These are phyloP conservation scores for Crocidura indochinensis DNA, from an alignment of 2,797 vertebrate species.

Conservation along the genomic window DNA sequence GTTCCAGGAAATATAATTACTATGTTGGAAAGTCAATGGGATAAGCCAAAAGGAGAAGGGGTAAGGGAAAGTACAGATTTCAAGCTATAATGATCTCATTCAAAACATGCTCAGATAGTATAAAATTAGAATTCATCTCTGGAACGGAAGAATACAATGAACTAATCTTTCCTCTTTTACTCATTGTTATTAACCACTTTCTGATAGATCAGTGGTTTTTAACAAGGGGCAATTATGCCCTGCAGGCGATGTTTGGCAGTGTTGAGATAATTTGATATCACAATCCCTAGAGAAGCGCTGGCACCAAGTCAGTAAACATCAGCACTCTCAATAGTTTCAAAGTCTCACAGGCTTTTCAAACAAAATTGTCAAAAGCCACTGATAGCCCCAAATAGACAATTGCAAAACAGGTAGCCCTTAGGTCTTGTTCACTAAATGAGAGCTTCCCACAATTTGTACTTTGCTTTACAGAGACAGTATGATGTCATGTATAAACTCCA, in stretches of 20 bases:
- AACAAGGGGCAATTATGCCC: neutral
- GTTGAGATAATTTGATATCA: neutral
- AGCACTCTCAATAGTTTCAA: neutral
- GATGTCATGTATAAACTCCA: neutral
- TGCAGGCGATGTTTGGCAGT: neutral
- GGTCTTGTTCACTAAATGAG: neutral
- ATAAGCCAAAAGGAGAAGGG: too few species aligned
- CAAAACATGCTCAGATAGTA: constrained; percentile 16
- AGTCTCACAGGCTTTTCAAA: neutral
- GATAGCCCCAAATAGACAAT: neutral
- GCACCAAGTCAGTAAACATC: neutral
- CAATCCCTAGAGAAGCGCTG: too few species aligned
- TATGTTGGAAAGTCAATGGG: neutral
- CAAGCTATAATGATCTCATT: neutral
- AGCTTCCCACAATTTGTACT: neutral
- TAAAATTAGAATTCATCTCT: constrained; percentile 57
- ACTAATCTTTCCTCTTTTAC: neutral
- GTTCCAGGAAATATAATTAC: constrained; percentile 9
- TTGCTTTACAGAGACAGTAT: neutral
- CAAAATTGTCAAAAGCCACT: neutral
- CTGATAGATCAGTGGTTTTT: neutral
- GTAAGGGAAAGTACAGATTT: neutral
- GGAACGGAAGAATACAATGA: constrained; percentile 13
- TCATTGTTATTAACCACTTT: neutral
- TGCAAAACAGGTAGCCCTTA: neutral